Percentiles rank a stretch among this genome's conserved stretches.
Conservation (phyloP, 2,888 invertebrate species). For the Macropis europaea region DNA sequence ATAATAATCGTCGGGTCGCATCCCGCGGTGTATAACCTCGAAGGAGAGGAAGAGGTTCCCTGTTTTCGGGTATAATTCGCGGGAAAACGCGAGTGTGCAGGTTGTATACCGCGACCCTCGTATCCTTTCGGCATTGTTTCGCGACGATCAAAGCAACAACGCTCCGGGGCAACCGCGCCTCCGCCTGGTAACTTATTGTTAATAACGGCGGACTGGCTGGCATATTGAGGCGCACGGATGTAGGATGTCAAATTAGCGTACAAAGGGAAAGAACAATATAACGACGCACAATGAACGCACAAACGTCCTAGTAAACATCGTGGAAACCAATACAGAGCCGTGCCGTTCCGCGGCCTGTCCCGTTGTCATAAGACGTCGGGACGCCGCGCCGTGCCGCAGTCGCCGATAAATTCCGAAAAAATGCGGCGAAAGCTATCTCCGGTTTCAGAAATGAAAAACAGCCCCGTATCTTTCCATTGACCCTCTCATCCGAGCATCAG, state of each 20-base stretch:
- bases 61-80: conserved; percentile 33
- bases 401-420: too few relatives aligned
- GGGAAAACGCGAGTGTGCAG: conserved; percentile 24
- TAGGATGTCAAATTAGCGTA: conserved; percentile 40
- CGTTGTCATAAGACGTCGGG: too few relatives aligned
- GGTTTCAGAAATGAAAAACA: too few relatives aligned
- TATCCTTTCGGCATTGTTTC: conserved; percentile 38
- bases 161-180: conserved; percentile 22
- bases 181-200: conserved; percentile 42
- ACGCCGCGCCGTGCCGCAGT: too few relatives aligned
- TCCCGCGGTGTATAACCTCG: neutral
- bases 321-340: conserved; percentile 3
- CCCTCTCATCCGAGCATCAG: too few relatives aligned
- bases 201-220: conserved; percentile 35
- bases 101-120: conserved; percentile 8
- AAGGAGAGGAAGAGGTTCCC: neutral
- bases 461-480: too few relatives aligned
- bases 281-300: conserved; percentile 18
- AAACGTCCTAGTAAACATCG: conserved; percentile 4
- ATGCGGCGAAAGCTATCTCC: too few relatives aligned
- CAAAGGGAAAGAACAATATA: conserved; percentile 45
- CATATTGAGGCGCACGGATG: conserved; percentile 36
- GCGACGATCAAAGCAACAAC: conserved; percentile 45
- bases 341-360: neutral
- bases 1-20: conserved; percentile 23